Percentiles rank a stretch among this genome's conserved stretches.
These are phyloP conservation scores for Delichon dasypus DNA, from an alignment of 2,797 vertebrate genomes.

Conservation along the genomic window DNA sequence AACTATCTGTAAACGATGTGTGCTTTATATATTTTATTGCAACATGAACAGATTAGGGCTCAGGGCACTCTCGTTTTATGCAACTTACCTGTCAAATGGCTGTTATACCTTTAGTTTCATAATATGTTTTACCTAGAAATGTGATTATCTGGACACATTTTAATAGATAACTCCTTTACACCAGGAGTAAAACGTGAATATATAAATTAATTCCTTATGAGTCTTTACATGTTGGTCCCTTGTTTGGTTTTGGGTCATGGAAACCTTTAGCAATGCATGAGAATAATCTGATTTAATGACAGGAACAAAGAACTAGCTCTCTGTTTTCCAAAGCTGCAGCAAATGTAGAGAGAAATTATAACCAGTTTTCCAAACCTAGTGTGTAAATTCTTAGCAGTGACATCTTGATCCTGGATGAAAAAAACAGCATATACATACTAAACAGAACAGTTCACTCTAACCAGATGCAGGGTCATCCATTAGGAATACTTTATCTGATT, in stretches of 20 bases:
- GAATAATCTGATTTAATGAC: constrained; percentile 6
- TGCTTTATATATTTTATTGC: constrained; percentile 22
- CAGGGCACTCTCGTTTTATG: background rate
- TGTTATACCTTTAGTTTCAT: background rate
- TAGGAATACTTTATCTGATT: constrained; percentile 68
- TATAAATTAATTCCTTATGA: background rate
- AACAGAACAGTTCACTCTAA: background rate
- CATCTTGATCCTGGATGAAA: constrained; percentile 1
- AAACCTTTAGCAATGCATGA: background rate
- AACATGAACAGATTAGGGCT: background rate
- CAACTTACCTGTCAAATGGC: background rate
- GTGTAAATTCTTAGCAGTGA: constrained; percentile 10
- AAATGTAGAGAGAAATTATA: constrained; percentile 14
- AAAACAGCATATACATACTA: background rate
- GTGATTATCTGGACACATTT: background rate
- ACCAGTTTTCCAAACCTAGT: background rate
- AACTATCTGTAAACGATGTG: background rate
- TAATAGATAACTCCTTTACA: background rate
- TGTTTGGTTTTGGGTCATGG: background rate
- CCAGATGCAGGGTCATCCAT: constrained; percentile 55
- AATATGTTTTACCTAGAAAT: background rate
- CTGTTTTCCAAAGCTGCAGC: constrained; percentile 4
- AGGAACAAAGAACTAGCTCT: background rate
- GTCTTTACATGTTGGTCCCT: background rate
- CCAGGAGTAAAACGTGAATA: background rate